Base-by-base conservation (phyloP, 2,113 vertebrate species). In the Gobius niger region DNA sequence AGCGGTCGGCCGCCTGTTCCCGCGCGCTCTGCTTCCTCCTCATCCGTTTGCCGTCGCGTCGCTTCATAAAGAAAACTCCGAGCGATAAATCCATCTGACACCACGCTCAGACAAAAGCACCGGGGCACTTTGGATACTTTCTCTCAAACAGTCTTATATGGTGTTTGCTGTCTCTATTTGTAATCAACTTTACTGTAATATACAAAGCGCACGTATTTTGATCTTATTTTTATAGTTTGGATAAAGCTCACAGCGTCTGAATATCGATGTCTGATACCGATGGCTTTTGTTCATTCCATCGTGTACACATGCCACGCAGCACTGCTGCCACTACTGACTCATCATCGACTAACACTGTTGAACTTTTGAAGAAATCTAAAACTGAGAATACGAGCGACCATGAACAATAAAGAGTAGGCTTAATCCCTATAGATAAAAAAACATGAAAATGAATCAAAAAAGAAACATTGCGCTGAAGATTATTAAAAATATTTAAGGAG, bases 71-170 rank as follows among this genome's bases (percentile, higher is more conserved):
- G 63, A 47, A 34, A n/a, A 42, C 11, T 4, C 42, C 18, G 44
- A 24, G 65, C 6, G 50, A 47, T 63, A 42, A 73, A 41, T 65
- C 34, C 16, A 68, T 68, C 50, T 64, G 12, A 63, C 54, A 13
- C 11, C 61, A 12, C 61, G 8, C 42, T 47, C 44, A 63, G 46
- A 63, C 44, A 63, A 10, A 63, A 63, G 42, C 61, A 63, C 44
- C 44, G n/a, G 61, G 61, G 16, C 24, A 46, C 57, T 42, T 60
- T 46, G 42, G 61, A 63, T 63, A 47, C 60, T 47, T 62, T 63
- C 24, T 24, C 60, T 15, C 41, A 44, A 63, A 46, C 61, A 63
- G 15, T 47, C 24, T 50, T 8, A 46, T 47, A 46, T 44, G 46
- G 50, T 53, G 50, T 49, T 14, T 42, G 11, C 60, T 56, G 50